Evolutionary conservation across 1,140 invertebrate genomes (phyloP).

Genomic region (Achatina immaculata): DNA sequence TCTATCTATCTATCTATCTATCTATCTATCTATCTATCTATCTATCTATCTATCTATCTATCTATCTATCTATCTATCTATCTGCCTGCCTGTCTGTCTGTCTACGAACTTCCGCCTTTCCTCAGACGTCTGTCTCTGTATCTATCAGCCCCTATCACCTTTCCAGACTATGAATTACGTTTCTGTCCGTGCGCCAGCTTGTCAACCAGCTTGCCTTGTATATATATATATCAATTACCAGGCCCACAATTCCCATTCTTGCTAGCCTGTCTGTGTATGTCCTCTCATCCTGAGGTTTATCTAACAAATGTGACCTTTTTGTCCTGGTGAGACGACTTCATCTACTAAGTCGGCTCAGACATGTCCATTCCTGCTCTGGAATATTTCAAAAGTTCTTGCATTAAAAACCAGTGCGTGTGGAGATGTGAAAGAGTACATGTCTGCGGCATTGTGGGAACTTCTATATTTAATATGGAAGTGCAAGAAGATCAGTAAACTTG

Average conservation of each 20-base stretch:
- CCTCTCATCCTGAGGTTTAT: not conserved
- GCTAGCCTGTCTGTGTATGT: not conserved
- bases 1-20: not conserved
- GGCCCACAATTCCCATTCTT: not conserved
- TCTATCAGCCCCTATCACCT: not conserved
- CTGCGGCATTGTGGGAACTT: no score
- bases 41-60: not conserved
- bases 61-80: not conserved
- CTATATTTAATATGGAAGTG: no score
- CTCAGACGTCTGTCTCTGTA: not conserved
- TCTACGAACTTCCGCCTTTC: not conserved
- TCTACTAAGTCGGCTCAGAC: not conserved
- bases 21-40: not conserved
- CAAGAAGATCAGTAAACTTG: no score
- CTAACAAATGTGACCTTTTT: not conserved
- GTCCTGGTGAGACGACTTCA: no score
- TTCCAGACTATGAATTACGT: not conserved
- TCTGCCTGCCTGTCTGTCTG: not conserved
- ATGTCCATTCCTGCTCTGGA: not conserved
- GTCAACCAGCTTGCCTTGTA: not conserved
- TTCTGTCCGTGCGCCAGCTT: not conserved
- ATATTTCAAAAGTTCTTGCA: no score
- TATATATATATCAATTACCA: not conserved
- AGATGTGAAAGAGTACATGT: no score
- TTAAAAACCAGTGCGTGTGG: no score